These are phyloP conservation scores for Zaprionus inermis DNA, from an alignment of 1,140 invertebrate genomes.

Conservation along the genomic window DNA sequence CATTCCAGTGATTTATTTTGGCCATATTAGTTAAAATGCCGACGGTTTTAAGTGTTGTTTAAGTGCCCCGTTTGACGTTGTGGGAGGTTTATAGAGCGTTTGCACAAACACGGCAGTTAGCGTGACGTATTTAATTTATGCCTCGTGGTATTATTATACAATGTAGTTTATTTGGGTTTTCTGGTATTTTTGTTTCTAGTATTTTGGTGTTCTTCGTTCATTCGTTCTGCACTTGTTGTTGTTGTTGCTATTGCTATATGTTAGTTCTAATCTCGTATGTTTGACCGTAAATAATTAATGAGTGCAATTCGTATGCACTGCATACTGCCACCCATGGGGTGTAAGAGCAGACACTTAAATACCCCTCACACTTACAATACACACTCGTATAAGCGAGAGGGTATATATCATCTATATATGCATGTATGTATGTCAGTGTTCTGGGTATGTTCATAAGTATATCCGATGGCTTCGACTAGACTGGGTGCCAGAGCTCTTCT, in stretches of 20 bases:
- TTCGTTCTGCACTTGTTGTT: conserved; percentile 21
- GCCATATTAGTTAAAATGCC: conserved; percentile 18
- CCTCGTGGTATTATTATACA: conserved; percentile 52
- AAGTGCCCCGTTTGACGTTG: conserved; percentile 24
- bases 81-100: conserved; percentile 35
- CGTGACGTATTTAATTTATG: conserved; percentile 46
- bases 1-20: neutral
- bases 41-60: conserved; percentile 6
- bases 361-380: conserved; percentile 36
- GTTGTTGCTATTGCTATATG: conserved; percentile 8
- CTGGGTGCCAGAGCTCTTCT: conserved; percentile 13
- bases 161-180: conserved; percentile 26
- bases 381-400: neutral
- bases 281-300: conserved; percentile 40
- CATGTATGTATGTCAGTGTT: neutral
- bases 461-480: conserved; percentile 53
- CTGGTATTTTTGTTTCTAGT: conserved; percentile 8
- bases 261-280: conserved; percentile 38
- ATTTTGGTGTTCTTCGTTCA: conserved; percentile 45
- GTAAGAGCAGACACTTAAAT: conserved; percentile 71
- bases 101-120: conserved; percentile 37
- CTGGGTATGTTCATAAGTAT: conserved; percentile 42
- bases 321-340: conserved; percentile 75
- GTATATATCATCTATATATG: neutral
- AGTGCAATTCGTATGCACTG: conserved; percentile 68